Conservation (phyloP, 2,797 vertebrate species). For the Dicrostonyx torquatus region DNA sequence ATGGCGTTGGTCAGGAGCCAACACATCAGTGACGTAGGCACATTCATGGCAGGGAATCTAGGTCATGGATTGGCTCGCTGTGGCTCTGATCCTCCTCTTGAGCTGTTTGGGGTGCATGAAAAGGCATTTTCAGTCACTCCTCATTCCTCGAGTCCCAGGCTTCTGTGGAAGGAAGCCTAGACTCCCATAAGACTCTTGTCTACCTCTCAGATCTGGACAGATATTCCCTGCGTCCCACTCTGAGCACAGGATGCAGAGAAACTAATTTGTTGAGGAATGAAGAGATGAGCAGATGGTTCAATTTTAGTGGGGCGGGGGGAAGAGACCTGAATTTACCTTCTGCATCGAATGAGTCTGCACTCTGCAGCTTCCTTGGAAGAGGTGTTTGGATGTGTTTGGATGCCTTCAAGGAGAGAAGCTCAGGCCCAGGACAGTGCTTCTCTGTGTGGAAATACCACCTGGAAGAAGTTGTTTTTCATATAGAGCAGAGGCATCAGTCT, state of each 20-base stretch:
- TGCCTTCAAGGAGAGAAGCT: neutral
- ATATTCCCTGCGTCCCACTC: constrained; percentile 47
- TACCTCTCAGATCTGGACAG: constrained; percentile 8
- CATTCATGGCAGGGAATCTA: constrained; percentile 77
- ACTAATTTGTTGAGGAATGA: constrained; percentile 40
- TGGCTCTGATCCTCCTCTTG: constrained; percentile 39
- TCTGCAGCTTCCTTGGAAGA: constrained; percentile 31
- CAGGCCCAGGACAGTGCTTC: neutral
- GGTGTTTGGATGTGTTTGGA: neutral
- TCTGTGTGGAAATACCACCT: neutral
- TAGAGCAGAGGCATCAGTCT: neutral
- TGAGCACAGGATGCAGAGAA: constrained; percentile 42
- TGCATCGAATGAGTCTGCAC: neutral
- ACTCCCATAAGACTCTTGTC: neutral
- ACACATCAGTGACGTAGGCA: constrained; percentile 64
- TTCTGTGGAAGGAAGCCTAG: neutral
- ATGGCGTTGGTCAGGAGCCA: constrained; percentile 75
- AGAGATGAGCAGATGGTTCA: constrained; percentile 38
- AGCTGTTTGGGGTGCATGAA: constrained; percentile 34
- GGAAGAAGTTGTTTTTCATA: neutral
- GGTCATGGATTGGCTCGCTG: constrained; percentile 76
- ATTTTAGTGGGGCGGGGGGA: neutral
- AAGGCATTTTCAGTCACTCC: constrained; percentile 45
- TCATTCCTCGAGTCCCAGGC: constrained; percentile 36
- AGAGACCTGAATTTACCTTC: constrained; percentile 48